A percentile compares a stretch with the other conserved stretches of the same genome.
phyloP scores from a whole-genome alignment of 2,113 vertebrate species.

The Nyctereutes procyonoides region DNA sequence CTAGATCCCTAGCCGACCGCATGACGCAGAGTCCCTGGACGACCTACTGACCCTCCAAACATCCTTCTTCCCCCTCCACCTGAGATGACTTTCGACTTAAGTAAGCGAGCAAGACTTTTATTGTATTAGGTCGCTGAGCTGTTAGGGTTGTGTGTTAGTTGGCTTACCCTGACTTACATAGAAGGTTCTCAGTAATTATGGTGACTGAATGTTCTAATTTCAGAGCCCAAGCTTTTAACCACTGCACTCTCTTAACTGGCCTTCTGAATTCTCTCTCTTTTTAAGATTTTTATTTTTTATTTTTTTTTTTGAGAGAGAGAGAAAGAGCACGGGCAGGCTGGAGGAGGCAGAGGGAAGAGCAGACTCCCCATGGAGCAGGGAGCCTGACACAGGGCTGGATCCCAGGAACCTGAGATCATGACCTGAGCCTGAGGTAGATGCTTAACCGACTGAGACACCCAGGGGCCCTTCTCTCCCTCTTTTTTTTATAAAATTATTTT shows the following conservation, averaged over 20 bases:
- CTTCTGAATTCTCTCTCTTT: not conserved
- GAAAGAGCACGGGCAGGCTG: not conserved
- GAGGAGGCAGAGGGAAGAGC: not conserved
- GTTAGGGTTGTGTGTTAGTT: not conserved
- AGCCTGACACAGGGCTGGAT: not conserved
- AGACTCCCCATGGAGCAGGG: not conserved
- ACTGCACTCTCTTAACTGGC: not conserved
- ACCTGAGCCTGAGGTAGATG: not conserved
- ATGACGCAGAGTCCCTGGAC: not conserved
- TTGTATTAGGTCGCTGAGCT: not conserved
- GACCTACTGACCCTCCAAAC: not conserved
- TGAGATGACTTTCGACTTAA: not conserved
- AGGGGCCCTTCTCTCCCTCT: not conserved
- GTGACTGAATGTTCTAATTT: not conserved
- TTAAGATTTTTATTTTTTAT: not conserved
- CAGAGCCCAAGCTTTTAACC: not conserved
- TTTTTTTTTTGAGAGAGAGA: not conserved
- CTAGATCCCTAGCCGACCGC: not conserved
- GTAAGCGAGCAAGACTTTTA: not conserved
- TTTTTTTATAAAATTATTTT: not conserved
- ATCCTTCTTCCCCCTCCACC: not conserved
- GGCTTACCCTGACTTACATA: not conserved
- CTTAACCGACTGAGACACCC: not conserved
- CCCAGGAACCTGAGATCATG: not conserved
- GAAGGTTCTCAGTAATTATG: not conserved